Conservation (phyloP, 2,113 vertebrate genomes). For the Ammodytes marinus region DNA sequence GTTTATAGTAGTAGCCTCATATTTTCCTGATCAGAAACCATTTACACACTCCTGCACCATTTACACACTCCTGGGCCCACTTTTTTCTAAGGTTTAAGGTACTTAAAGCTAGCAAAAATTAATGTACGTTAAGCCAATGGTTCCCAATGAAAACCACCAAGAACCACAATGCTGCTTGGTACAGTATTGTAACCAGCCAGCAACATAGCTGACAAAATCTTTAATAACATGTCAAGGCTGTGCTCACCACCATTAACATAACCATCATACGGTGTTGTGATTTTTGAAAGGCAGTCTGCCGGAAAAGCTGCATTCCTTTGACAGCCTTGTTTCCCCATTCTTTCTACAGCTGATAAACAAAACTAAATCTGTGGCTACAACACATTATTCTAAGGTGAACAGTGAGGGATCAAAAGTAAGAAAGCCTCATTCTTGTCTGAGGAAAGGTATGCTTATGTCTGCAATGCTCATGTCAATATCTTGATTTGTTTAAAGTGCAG, state of each 20-base stretch:
- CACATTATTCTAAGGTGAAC: neutral
- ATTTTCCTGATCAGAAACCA: too few relatives aligned
- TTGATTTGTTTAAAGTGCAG: constrained; percentile 8
- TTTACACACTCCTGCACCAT: too few relatives aligned
- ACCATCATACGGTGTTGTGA: neutral
- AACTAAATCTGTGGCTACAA: neutral
- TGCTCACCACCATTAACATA: neutral
- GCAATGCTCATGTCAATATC: neutral
- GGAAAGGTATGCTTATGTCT: neutral
- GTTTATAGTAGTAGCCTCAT: neutral
- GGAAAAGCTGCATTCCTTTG: constrained; percentile 65
- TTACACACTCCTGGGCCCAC: too few relatives aligned
- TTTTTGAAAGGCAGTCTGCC: neutral
- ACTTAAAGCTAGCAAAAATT: too few relatives aligned
- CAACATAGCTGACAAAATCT: neutral
- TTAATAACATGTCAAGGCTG: neutral
- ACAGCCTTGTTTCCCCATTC: constrained; percentile 50
- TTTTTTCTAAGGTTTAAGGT: too few relatives aligned
- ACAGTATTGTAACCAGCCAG: neutral
- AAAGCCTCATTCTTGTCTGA: neutral
- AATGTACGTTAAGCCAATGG: too few relatives aligned
- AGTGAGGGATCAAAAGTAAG: neutral
- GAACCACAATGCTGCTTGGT: neutral
- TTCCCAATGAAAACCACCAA: too few relatives aligned
- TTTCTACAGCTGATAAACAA: constrained; percentile 23